Percentiles rank a stretch among this genome's conserved stretches.
Conservation (phyloP, 2,888 invertebrate species). For the Drosophila gaucha region DNA sequence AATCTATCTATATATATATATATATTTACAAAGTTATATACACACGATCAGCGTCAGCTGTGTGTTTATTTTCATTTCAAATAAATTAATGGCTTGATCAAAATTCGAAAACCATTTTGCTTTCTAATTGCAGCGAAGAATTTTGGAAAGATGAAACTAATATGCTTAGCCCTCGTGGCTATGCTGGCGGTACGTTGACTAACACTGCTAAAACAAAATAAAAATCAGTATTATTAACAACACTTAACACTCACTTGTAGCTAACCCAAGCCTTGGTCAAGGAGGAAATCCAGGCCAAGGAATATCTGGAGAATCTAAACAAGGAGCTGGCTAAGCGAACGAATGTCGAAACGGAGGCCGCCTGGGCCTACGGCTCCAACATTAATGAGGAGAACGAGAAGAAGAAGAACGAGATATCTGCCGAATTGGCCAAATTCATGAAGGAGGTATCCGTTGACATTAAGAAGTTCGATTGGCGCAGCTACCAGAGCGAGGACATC, state of each 20-base stretch:
- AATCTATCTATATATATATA: neutral
- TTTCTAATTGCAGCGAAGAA: slow-evolving; percentile 36
- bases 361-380: slow-evolving; percentile 92
- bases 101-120: slow-evolving; percentile 39
- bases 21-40: neutral
- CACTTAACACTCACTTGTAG: slow-evolving; percentile 34
- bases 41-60: slow-evolving; percentile 29
- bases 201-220: no score
- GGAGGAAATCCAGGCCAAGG: slow-evolving; percentile 86
- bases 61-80: slow-evolving; percentile 23
- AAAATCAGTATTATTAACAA: neutral
- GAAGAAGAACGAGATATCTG: slow-evolving; percentile 82
- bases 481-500: slow-evolving; percentile 88
- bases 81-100: slow-evolving; percentile 18
- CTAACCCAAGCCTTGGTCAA: slow-evolving; percentile 65
- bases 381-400: slow-evolving; percentile 90
- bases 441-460: slow-evolving; percentile 83
- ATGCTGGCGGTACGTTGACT: slow-evolving; percentile 58
- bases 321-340: slow-evolving; percentile 86
- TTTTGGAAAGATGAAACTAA: slow-evolving; percentile 56
- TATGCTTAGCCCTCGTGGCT: slow-evolving; percentile 60
- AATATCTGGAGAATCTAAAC: slow-evolving; percentile 88
- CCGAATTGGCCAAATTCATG: slow-evolving; percentile 81
- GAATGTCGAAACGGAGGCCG: slow-evolving; percentile 87
- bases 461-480: slow-evolving; percentile 89